A percentile compares a stretch with the other conserved stretches of the same genome.
Evolutionary conservation across 2,797 vertebrate species (phyloP).

Genomic region (Pangasius djambal): DNA sequence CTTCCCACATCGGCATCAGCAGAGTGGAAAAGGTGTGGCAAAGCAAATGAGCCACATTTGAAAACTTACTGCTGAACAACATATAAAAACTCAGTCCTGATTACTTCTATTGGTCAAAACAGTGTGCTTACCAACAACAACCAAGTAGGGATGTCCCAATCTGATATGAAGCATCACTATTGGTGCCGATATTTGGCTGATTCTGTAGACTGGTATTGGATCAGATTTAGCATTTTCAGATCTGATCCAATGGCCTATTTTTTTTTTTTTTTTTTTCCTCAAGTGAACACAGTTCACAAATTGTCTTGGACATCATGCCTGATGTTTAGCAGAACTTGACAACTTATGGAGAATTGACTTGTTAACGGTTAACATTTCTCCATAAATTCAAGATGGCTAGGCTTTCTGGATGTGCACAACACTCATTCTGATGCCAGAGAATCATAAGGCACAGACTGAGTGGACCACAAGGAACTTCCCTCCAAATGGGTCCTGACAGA

Average conservation of each 20-base stretch:
- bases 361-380: neutral
- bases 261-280: neutral
- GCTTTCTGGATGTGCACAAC: neutral
- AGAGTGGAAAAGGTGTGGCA: constrained; percentile 28
- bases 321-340: neutral
- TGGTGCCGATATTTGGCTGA: neutral
- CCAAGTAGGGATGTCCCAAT: neutral
- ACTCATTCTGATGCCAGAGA: constrained; percentile 1
- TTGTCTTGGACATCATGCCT: neutral
- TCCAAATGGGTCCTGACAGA: neutral
- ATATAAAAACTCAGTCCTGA: constrained; percentile 59
- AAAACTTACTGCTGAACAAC: constrained; percentile 57
- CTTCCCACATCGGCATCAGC: constrained; percentile 2
- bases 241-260: neutral
- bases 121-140: neutral
- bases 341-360: neutral
- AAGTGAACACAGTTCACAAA: constrained; percentile 12
- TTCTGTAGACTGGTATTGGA: neutral
- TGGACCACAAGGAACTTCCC: neutral
- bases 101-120: constrained; percentile 18
- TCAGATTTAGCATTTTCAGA: neutral
- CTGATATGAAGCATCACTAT: neutral
- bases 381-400: neutral
- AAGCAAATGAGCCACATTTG: constrained; percentile 39
- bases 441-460: constrained; percentile 1